Conservation (phyloP, 2,797 vertebrate genomes). For the Gouania willdenowi region DNA sequence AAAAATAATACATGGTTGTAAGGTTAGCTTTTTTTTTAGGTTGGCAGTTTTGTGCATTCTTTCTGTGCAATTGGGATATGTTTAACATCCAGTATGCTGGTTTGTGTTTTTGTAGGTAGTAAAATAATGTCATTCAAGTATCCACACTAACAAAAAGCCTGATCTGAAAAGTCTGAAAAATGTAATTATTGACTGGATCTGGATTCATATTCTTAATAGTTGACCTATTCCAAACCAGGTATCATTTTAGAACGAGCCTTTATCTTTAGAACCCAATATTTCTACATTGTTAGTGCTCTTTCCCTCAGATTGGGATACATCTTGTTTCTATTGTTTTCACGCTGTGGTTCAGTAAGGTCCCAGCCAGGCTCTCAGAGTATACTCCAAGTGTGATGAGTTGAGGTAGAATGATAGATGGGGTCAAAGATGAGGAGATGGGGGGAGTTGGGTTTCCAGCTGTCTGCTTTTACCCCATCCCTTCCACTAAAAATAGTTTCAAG, state of each 20-base stretch:
- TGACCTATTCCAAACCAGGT: slow-evolving; percentile 10
- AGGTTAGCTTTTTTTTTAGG: slow-evolving; percentile 61
- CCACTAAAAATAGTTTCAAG: slow-evolving; percentile 76
- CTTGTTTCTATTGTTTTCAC: too few species aligned
- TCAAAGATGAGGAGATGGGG: slow-evolving; percentile 68
- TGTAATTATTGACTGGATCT: neutral
- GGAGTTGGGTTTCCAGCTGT: slow-evolving; percentile 72
- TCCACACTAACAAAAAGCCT: neutral
- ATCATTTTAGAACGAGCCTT: too few species aligned
- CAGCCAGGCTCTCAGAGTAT: slow-evolving; percentile 37
- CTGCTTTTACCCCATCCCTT: slow-evolving; percentile 82
- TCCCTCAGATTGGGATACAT: too few species aligned
- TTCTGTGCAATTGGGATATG: slow-evolving; percentile 44
- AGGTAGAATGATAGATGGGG: slow-evolving; percentile 45
- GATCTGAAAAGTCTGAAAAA: neutral
- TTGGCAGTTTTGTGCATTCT: slow-evolving; percentile 70
- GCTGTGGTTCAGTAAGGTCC: slow-evolving; percentile 56
- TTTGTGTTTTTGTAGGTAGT: slow-evolving; percentile 40
- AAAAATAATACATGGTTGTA: slow-evolving; percentile 75
- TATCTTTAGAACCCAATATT: too few species aligned
- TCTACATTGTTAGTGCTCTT: too few species aligned
- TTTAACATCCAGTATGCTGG: slow-evolving; percentile 48
- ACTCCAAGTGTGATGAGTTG: too few species aligned
- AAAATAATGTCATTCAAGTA: slow-evolving; percentile 21
- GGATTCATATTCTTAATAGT: slow-evolving; percentile 29